Percentiles rank a stretch among this genome's conserved stretches.
Evolutionary conservation across 2,888 invertebrate species (phyloP).

Genomic region (Lacanobia oleracea): DNA sequence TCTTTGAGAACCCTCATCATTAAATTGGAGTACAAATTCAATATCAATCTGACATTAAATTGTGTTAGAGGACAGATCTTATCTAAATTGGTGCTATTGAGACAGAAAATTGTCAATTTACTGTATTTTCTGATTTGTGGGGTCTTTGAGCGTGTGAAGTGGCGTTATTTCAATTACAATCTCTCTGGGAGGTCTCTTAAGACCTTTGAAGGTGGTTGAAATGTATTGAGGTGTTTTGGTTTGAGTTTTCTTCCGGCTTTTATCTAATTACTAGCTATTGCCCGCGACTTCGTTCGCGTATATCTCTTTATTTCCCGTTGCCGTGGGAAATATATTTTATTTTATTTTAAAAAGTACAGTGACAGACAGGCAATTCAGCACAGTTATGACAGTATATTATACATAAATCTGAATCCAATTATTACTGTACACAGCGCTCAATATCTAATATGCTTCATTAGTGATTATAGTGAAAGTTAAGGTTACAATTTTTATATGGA

Average conservation of each 20-base stretch:
- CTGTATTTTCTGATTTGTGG: conserved; percentile 17
- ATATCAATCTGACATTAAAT: conserved; percentile 31
- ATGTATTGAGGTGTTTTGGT: neutral
- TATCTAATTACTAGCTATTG: too few relatives aligned
- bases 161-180: conserved; percentile 13
- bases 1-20: conserved; percentile 42
- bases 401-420: too few relatives aligned
- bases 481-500: too few relatives aligned
- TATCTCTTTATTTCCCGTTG: too few relatives aligned
- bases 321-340: too few relatives aligned
- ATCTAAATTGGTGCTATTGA: conserved; percentile 41
- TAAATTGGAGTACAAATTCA: conserved; percentile 45
- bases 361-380: too few relatives aligned
- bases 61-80: conserved; percentile 16
- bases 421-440: too few relatives aligned
- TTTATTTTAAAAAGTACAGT: too few relatives aligned
- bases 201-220: neutral
- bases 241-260: neutral
- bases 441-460: too few relatives aligned
- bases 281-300: too few relatives aligned
- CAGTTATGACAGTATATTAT: too few relatives aligned
- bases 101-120: conserved; percentile 42
- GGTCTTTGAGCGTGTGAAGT: neutral
- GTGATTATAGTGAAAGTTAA: too few relatives aligned
- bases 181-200: neutral